These are phyloP conservation scores for Acleris literana DNA, from an alignment of 2,888 invertebrate species.

Conservation along the genomic window DNA sequence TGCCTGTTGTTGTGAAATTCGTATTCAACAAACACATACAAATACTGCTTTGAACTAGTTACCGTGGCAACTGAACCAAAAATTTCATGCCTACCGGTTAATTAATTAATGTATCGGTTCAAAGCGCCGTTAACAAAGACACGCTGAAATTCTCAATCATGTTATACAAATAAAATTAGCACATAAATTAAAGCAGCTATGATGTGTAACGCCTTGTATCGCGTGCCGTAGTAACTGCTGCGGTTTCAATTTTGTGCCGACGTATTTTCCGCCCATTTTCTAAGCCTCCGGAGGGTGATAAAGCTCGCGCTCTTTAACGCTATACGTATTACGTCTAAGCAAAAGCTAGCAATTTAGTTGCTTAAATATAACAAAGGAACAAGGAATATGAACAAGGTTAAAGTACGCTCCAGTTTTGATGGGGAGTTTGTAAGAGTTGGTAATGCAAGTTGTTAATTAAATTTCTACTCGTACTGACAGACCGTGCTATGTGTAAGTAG, in stretches of 20 bases:
- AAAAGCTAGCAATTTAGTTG: constrained; percentile 36
- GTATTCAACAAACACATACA: no score
- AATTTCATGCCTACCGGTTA: no score
- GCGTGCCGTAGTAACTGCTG: constrained; percentile 24
- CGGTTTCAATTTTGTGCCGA: constrained; percentile 34
- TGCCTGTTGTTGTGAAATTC: no score
- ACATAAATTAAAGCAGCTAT: constrained; percentile 15
- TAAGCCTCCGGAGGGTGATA: constrained; percentile 37
- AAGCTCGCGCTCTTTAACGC: constrained; percentile 36
- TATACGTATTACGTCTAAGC: constrained; percentile 28
- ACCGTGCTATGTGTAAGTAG: no score
- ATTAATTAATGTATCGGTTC: no score
- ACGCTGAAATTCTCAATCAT: background rate
- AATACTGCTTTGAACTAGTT: no score
- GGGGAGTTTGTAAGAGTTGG: background rate
- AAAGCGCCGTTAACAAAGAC: background rate
- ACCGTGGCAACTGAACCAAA: no score
- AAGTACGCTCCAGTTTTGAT: constrained; percentile 13
- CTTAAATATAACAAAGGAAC: constrained; percentile 36
- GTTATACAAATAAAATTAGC: constrained; percentile 1
- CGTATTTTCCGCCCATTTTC: constrained; percentile 36
- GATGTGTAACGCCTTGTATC: constrained; percentile 15
- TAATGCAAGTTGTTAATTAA: no score
- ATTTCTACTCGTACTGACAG: no score
- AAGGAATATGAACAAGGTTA: constrained; percentile 18